Conservation (phyloP, 2,797 vertebrate species). For the Tympanoctomys barrerae region DNA sequence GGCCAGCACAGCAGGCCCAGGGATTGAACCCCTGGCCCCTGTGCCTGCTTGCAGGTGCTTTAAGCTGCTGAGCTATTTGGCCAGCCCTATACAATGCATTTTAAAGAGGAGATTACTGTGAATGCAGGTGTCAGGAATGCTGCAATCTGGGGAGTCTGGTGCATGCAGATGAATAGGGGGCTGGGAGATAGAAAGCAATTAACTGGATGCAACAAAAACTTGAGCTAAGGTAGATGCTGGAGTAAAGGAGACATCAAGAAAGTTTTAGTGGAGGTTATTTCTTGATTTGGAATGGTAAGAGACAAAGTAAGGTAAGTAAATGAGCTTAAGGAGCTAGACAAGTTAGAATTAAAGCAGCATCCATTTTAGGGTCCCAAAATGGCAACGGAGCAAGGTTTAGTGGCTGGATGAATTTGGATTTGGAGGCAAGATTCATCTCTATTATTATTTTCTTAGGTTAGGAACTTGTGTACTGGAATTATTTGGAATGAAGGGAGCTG, state of each 20-base stretch:
- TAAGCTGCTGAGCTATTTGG: no score
- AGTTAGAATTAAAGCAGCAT: not conserved
- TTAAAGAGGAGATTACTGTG: not conserved
- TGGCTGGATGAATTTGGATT: slow-evolving; percentile 15
- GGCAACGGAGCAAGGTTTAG: not conserved
- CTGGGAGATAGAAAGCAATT: not conserved
- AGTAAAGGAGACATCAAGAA: not conserved
- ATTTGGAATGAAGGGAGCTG: not conserved
- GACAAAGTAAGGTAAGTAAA: not conserved
- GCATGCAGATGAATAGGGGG: not conserved
- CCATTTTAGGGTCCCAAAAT: not conserved
- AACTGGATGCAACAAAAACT: not conserved
- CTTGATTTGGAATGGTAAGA: slow-evolving; percentile 8
- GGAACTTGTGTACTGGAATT: not conserved
- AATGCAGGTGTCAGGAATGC: not conserved
- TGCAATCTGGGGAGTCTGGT: not conserved
- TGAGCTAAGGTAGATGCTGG: not conserved
- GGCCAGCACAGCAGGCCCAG: no score
- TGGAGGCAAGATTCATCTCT: not conserved
- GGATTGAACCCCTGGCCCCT: no score
- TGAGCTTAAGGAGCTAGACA: not conserved
- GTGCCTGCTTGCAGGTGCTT: no score
- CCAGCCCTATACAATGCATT: no score
- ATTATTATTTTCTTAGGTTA: not conserved
- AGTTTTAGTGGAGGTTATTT: not conserved